Conservation (phyloP, 53 echinoderm and acorn worm genomes). For the Echinarachnius parma region DNA sequence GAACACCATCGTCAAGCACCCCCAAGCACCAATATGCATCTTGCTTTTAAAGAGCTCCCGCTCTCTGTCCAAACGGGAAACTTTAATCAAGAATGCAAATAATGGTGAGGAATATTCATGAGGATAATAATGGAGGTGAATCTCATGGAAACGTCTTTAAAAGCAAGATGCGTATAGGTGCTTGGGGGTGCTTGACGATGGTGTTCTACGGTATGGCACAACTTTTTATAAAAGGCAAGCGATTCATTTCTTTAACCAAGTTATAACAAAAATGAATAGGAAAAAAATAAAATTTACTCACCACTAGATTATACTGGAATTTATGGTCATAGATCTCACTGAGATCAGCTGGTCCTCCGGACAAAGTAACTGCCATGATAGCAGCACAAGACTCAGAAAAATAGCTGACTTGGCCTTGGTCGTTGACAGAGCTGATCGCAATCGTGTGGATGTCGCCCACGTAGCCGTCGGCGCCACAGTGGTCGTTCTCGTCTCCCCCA, state of each 20-base stretch:
- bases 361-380: slow-evolving; percentile 86
- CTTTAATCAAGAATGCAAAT: too few species aligned
- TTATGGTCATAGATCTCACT: neutral
- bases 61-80: too few species aligned
- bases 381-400: slow-evolving; percentile 88
- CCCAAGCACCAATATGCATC: too few species aligned
- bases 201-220: too few species aligned
- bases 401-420: slow-evolving; percentile 66
- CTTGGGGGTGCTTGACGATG: too few species aligned
- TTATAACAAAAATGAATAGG: neutral
- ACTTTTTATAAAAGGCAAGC: too few species aligned
- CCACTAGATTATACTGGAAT: slow-evolving; percentile 70
- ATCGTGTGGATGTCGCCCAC: slow-evolving; percentile 90
- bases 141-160: too few species aligned
- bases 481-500: slow-evolving; percentile 74
- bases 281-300: slow-evolving; percentile 27
- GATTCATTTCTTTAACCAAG: neutral
- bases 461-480: slow-evolving; percentile 92
- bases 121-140: too few species aligned
- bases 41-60: too few species aligned
- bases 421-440: slow-evolving; percentile 88
- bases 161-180: too few species aligned
- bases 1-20: too few species aligned
- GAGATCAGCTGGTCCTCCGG: slow-evolving; percentile 53
- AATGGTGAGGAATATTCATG: too few species aligned